A percentile compares a stretch with the other conserved stretches of the same genome.
phyloP scores from a whole-genome alignment of 2,797 vertebrate species.

The Coreius guichenoti region DNA sequence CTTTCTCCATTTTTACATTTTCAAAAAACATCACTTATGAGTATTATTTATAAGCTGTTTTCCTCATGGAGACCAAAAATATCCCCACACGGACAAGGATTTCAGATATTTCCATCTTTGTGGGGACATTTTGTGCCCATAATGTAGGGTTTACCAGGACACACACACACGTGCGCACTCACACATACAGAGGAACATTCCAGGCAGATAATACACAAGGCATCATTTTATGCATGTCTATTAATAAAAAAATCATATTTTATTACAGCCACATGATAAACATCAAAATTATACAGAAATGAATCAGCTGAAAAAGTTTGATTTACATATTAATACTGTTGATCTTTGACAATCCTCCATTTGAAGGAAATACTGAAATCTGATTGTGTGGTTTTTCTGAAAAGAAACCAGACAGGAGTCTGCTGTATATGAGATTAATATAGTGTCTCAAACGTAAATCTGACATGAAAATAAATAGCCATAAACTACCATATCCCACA shows the following conservation, averaged over 20 bases:
- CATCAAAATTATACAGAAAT: slow-evolving; percentile 50
- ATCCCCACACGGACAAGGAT: too few species aligned
- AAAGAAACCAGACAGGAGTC: not conserved
- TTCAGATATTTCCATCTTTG: too few species aligned
- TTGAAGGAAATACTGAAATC: not conserved
- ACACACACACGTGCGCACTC: too few species aligned
- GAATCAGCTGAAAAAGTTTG: not conserved
- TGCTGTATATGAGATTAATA: not conserved
- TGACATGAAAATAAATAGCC: slow-evolving; percentile 17
- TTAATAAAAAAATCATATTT: slow-evolving; percentile 30
- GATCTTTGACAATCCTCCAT: not conserved
- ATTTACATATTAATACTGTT: slow-evolving; percentile 19
- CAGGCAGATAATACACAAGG: not conserved
- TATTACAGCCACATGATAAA: slow-evolving; percentile 41
- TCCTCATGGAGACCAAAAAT: too few species aligned
- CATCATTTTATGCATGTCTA: slow-evolving; percentile 20
- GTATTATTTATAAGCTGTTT: too few species aligned
- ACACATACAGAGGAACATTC: not conserved
- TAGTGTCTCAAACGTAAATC: slow-evolving; percentile 24
- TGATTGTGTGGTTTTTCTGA: too few species aligned
- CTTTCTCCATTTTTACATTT: too few species aligned
- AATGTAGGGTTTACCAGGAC: too few species aligned
- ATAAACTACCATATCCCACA: slow-evolving; percentile 16
- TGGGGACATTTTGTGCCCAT: too few species aligned
- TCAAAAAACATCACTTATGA: too few species aligned